Percentiles rank a stretch among this genome's conserved stretches.
These are phyloP conservation scores for Cyphomyrus plagiostoma DNA, from an alignment of 2,113 vertebrate species.

Conservation along the genomic window DNA sequence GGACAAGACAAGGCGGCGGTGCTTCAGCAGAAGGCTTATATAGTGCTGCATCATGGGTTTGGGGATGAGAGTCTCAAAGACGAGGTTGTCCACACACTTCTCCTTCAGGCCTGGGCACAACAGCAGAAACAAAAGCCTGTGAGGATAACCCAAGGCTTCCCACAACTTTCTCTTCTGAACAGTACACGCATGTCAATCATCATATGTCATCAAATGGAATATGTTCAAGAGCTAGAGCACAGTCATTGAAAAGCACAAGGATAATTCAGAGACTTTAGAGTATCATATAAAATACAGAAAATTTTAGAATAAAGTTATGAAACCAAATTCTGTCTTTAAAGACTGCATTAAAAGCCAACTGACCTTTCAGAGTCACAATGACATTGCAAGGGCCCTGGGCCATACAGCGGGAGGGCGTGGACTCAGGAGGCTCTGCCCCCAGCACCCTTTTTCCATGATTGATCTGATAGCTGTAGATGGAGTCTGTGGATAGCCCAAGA, in stretches of 20 bases:
- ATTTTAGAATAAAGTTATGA: background rate
- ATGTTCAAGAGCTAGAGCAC: background rate
- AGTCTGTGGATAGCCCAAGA: constrained; percentile 79
- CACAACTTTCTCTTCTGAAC: background rate
- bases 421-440: constrained; percentile 69
- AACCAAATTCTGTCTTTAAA: background rate
- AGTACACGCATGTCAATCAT: background rate
- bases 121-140: background rate
- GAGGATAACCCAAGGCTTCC: background rate
- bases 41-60: constrained; percentile 98
- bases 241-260: background rate
- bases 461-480: constrained; percentile 78
- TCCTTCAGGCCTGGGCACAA: constrained; percentile 72
- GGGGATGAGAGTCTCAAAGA: constrained; percentile 88
- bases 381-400: constrained; percentile 57
- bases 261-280: background rate
- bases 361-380: constrained; percentile 79
- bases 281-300: background rate
- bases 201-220: background rate
- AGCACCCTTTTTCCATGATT: constrained; percentile 73
- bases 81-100: constrained; percentile 85
- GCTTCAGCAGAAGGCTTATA: constrained; percentile 86
- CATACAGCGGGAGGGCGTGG: constrained; percentile 66
- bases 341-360: constrained; percentile 13
- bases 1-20: constrained; percentile 82